Evolutionary conservation across 2,888 invertebrate genomes (phyloP).

Genomic region (Fragum sueziense): DNA sequence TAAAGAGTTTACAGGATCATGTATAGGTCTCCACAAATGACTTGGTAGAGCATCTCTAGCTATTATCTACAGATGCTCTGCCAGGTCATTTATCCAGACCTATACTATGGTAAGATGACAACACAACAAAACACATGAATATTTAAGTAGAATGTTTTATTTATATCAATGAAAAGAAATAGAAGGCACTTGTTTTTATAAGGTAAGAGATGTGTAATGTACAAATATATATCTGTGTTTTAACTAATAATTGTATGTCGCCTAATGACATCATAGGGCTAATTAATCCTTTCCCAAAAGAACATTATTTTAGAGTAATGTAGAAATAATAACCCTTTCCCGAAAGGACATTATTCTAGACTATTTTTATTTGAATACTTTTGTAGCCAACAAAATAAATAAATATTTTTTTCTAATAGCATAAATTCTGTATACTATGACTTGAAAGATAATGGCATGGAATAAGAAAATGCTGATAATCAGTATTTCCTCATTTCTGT

Average conservation of each 20-base stretch:
- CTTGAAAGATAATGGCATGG: too few relatives aligned
- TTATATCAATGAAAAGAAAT: conserved; percentile 16
- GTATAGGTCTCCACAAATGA: too few relatives aligned
- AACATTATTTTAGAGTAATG: too few relatives aligned
- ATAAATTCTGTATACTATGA: too few relatives aligned
- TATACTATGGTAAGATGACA: too few relatives aligned
- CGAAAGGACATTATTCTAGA: not conserved
- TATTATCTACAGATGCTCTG: too few relatives aligned
- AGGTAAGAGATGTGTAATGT: conserved; percentile 7
- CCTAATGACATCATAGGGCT: not conserved
- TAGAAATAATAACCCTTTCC: not conserved
- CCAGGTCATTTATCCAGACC: too few relatives aligned
- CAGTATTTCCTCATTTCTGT: not conserved
- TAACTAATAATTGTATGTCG: too few relatives aligned
- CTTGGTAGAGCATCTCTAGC: too few relatives aligned
- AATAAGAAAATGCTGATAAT: not conserved
- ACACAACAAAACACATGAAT: not conserved
- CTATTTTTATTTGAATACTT: not conserved
- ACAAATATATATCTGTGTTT: conserved; percentile 3
- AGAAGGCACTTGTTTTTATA: conserved; percentile 16
- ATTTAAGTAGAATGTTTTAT: conserved; percentile 17
- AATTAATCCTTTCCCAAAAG: not conserved
- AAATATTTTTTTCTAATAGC: not conserved
- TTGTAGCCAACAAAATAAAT: not conserved
- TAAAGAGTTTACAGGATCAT: too few relatives aligned